A percentile compares a stretch with the other conserved stretches of the same genome.
Conservation (phyloP, 2,888 invertebrate genomes). For the Cataglyphis albicans region DNA sequence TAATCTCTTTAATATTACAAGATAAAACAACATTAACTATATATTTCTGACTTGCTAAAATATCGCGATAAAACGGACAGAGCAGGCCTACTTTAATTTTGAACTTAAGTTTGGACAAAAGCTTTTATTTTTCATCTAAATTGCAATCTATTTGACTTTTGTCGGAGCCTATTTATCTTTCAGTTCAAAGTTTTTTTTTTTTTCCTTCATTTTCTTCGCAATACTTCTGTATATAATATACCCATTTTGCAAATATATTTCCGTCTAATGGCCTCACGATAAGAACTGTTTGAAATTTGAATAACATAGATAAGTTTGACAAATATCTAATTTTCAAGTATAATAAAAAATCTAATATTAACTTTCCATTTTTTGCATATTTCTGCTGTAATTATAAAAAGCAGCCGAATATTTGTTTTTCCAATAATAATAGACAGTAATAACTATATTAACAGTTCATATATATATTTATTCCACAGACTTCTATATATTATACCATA, state of each 20-base stretch:
- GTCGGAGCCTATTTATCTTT: neutral
- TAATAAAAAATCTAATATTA: neutral
- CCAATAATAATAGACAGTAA: neutral
- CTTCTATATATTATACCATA: too few species aligned
- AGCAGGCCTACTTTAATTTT: too few species aligned
- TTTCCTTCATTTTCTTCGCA: neutral
- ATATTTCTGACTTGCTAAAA: too few species aligned
- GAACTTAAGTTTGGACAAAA: too few species aligned
- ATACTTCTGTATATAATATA: neutral
- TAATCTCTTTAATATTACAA: neutral
- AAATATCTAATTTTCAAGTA: neutral
- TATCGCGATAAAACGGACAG: too few species aligned
- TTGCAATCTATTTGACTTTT: neutral
- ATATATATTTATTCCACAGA: too few species aligned
- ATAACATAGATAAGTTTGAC: neutral
- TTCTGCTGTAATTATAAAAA: neutral
- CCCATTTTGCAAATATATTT: neutral
- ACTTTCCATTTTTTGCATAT: neutral
- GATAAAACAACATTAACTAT: too few species aligned
- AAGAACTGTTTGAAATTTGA: neutral
- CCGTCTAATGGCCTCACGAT: neutral
- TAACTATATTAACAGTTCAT: neutral
- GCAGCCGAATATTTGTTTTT: neutral
- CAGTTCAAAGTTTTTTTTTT: neutral
- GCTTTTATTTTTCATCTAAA: neutral